A percentile compares a stretch with the other conserved stretches of the same genome.
Conservation (phyloP, 2,888 invertebrate genomes). For the Drosophila gaucha region DNA sequence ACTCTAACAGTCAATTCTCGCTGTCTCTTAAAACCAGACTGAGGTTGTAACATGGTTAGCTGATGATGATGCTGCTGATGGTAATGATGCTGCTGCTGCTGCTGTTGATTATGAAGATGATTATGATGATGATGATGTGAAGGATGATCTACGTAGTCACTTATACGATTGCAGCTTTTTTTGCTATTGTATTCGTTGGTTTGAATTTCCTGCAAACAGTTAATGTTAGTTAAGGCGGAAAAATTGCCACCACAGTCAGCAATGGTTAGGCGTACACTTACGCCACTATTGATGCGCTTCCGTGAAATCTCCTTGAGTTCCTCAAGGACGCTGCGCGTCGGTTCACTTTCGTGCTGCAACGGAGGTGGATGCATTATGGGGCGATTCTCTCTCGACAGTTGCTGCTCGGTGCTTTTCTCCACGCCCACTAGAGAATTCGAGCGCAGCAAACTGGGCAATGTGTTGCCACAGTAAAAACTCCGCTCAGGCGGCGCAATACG, state of each 20-base stretch:
- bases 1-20: slow-evolving; percentile 71
- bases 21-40: slow-evolving; percentile 74
- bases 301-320: slow-evolving; percentile 87
- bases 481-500: slow-evolving; percentile 83
- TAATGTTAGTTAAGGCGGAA: slow-evolving; percentile 7
- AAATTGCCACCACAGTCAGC: not conserved
- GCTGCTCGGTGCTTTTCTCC: slow-evolving; percentile 76
- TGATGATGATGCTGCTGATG: slow-evolving; percentile 6
- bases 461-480: slow-evolving; percentile 80
- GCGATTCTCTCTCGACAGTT: slow-evolving; percentile 81
- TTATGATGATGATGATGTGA: slow-evolving; percentile 26
- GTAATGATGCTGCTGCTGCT: slow-evolving; percentile 5
- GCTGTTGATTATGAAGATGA: slow-evolving; percentile 3
- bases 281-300: slow-evolving; percentile 86
- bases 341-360: slow-evolving; percentile 82
- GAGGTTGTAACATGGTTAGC: slow-evolving; percentile 30
- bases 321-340: slow-evolving; percentile 86
- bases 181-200: slow-evolving; percentile 65
- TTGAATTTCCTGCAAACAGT: slow-evolving; percentile 76
- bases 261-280: slow-evolving; percentile 53
- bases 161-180: slow-evolving; percentile 80
- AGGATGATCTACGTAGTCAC: slow-evolving; percentile 57
- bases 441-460: slow-evolving; percentile 81
- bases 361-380: slow-evolving; percentile 82
- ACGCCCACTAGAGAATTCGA: slow-evolving; percentile 80